These are phyloP conservation scores for Vespertilio murinus DNA, from an alignment of 2,797 vertebrate species.

Conservation along the genomic window DNA sequence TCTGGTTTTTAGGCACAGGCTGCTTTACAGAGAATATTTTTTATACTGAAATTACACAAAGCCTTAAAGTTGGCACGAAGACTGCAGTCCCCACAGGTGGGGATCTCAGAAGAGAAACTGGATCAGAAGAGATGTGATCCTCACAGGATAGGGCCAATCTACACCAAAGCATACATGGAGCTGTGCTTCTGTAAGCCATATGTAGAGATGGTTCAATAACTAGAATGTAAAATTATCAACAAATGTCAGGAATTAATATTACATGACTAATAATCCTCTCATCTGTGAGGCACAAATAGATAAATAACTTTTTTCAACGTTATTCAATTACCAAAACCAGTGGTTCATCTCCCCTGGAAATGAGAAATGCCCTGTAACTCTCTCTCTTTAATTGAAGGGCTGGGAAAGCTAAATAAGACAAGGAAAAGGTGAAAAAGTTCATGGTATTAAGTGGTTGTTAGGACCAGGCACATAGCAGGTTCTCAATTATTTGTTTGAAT, in stretches of 20 bases:
- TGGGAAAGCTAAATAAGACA: not conserved
- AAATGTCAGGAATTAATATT: not conserved
- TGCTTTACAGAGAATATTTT: not conserved
- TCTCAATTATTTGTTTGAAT: not conserved
- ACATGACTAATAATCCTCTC: not conserved
- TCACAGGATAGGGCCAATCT: not conserved
- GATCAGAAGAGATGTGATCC: not conserved
- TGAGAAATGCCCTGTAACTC: not conserved
- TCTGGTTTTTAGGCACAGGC: not conserved
- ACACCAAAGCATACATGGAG: not conserved
- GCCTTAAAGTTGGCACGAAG: not conserved
- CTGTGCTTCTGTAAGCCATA: not conserved
- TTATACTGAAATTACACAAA: not conserved
- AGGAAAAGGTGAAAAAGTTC: not conserved
- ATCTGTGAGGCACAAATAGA: slow-evolving; percentile 27
- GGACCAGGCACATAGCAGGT: not conserved
- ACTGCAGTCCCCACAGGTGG: not conserved
- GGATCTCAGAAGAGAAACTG: not conserved
- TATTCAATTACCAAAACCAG: not conserved
- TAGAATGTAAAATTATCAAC: not conserved
- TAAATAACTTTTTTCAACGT: slow-evolving; percentile 18
- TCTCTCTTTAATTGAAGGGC: not conserved
- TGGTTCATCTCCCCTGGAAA: not conserved
- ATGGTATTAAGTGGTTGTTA: not conserved
- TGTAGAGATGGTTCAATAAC: not conserved